Evolutionary conservation across 1,140 invertebrate species (phyloP).

Genomic region (Heterodera schachtii): DNA sequence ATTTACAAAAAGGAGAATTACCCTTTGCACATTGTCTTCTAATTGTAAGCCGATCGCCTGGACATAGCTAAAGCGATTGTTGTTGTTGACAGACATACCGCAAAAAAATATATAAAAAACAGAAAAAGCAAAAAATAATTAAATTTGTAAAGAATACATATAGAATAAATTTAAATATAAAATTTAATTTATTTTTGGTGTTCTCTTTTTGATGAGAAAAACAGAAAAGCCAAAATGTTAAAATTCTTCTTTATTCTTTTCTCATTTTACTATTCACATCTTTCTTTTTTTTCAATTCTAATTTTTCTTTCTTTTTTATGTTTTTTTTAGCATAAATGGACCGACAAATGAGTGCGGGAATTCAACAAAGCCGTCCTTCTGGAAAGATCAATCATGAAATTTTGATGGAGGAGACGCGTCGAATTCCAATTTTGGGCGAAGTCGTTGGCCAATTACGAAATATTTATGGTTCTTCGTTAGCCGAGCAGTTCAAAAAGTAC

Average conservation of each 20-base stretch:
- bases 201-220: not conserved
- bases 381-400: constrained; percentile 37
- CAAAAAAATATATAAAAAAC: not conserved
- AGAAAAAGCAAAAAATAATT: too few relatives aligned
- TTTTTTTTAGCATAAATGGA: not conserved
- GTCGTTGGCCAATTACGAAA: constrained; percentile 47
- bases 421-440: constrained; percentile 35
- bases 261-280: too few relatives aligned
- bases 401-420: constrained; percentile 32
- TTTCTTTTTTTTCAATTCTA: too few relatives aligned
- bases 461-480: constrained; percentile 48
- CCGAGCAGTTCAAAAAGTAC: constrained; percentile 54
- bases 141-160: not conserved
- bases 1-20: not conserved
- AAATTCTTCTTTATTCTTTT: too few relatives aligned
- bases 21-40: constrained; percentile 4
- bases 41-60: constrained; percentile 14
- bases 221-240: too few relatives aligned
- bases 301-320: not conserved
- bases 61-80: constrained; percentile 27
- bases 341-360: not conserved
- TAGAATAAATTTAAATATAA: too few relatives aligned
- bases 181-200: too few relatives aligned
- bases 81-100: not conserved
- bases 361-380: not conserved